Conservation (phyloP, 2,888 invertebrate species). For the Melangyna quadrimaculata region DNA sequence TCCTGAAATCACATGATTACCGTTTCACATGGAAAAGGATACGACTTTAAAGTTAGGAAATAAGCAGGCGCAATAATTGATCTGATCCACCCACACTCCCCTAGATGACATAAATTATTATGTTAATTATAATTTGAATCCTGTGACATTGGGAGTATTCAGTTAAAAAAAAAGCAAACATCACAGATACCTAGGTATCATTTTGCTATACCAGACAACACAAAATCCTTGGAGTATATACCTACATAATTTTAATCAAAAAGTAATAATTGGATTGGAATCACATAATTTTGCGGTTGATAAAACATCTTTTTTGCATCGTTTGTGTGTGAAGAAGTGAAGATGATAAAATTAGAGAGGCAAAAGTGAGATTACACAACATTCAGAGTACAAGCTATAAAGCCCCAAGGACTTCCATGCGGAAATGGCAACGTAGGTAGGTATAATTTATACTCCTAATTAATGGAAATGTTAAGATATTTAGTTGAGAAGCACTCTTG, state of each 20-base stretch:
- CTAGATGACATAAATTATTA: constrained; percentile 50
- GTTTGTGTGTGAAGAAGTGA: background rate
- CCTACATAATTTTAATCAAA: constrained; percentile 62
- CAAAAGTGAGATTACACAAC: background rate
- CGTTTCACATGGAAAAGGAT: background rate
- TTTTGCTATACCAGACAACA: background rate
- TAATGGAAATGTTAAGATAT: constrained; percentile 32
- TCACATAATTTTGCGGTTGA: constrained; percentile 31
- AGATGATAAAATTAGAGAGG: background rate
- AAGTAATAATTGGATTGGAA: constrained; percentile 61
- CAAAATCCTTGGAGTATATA: background rate
- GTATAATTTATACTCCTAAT: background rate
- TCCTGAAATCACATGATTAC: background rate
- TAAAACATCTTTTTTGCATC: background rate
- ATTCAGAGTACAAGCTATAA: background rate
- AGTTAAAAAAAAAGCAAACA: background rate
- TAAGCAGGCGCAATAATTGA: constrained; percentile 14
- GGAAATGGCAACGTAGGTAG: background rate
- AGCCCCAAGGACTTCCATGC: constrained; percentile 10
- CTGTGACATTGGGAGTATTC: constrained; percentile 32
- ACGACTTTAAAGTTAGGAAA: constrained; percentile 6
- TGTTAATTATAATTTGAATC: constrained; percentile 50
- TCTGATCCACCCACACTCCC: background rate
- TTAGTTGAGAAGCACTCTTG: background rate
- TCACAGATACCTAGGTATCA: background rate